Conservation (phyloP, 2,113 vertebrate genomes). For the Mormyrus iriodes region DNA sequence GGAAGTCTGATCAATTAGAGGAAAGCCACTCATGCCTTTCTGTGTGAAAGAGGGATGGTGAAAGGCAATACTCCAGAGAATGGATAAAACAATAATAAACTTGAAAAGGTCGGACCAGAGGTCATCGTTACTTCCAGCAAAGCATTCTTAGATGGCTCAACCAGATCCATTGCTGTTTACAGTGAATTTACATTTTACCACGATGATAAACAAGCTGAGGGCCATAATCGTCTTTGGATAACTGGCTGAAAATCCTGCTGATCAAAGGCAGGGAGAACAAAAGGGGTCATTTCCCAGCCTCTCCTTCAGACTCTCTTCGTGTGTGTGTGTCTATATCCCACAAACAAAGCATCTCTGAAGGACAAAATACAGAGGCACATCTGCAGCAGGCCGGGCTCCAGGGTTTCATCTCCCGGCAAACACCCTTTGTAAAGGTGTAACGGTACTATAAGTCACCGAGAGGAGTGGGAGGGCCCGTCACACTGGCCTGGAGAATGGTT, state of each 20-base stretch:
- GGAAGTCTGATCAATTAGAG: neutral
- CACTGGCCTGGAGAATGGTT: neutral
- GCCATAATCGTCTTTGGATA: conserved; percentile 39
- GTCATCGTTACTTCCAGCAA: neutral
- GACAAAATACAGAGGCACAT: neutral
- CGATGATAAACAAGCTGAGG: conserved; percentile 25
- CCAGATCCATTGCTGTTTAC: conserved; percentile 15
- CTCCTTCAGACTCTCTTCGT: neutral
- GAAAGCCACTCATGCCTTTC: neutral
- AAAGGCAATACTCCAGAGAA: conserved; percentile 7
- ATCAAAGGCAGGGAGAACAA: conserved; percentile 14
- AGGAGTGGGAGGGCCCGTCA: neutral
- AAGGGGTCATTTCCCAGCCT: conserved; percentile 8
- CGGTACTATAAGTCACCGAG: neutral
- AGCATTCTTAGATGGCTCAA: neutral
- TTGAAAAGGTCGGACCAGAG: neutral
- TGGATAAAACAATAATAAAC: neutral
- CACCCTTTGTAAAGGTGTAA: neutral
- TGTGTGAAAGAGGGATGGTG: neutral
- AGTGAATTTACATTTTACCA: conserved; percentile 41
- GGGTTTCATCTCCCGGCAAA: neutral
- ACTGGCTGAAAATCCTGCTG: conserved; percentile 22
- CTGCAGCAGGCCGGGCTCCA: neutral
- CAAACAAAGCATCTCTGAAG: neutral
- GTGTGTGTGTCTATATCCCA: neutral